phyloP scores from a whole-genome alignment of 2,797 vertebrate species.

The Sebastes variabilis region DNA sequence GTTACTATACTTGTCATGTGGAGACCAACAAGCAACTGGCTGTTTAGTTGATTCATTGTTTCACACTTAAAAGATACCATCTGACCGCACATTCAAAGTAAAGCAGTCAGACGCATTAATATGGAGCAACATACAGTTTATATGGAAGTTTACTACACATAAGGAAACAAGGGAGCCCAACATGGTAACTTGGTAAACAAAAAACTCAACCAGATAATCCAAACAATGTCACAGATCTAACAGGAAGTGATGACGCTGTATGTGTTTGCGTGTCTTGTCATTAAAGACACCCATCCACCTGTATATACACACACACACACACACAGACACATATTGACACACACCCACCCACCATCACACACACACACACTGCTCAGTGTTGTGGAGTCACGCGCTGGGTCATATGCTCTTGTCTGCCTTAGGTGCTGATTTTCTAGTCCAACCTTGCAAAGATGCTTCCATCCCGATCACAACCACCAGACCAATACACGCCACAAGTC shows the following conservation, averaged over 20 bases:
- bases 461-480: constrained; percentile 30
- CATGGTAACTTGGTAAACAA: neutral
- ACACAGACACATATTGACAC: constrained; percentile 14
- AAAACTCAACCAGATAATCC: neutral
- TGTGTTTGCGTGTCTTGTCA: constrained; percentile 14
- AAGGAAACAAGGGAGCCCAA: constrained; percentile 3
- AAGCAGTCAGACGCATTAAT: neutral
- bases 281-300: neutral
- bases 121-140: neutral
- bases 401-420: constrained; percentile 65
- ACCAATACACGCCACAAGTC: constrained; percentile 3
- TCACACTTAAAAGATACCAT: neutral
- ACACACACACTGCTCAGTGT: constrained; percentile 45
- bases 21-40: constrained; percentile 12
- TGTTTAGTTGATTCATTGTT: constrained; percentile 6
- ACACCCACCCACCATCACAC: constrained; percentile 21
- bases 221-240: constrained; percentile 10
- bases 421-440: constrained; percentile 61
- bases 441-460: constrained; percentile 50
- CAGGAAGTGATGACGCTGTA: neutral
- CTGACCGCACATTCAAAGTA: neutral
- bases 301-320: neutral
- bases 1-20: constrained; percentile 34
- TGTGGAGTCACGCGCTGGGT: constrained; percentile 67
- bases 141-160: neutral